Percentiles rank a stretch among this genome's conserved stretches.
Conservation (phyloP, 2,797 vertebrate genomes). For the Tympanoctomys barrerae region DNA sequence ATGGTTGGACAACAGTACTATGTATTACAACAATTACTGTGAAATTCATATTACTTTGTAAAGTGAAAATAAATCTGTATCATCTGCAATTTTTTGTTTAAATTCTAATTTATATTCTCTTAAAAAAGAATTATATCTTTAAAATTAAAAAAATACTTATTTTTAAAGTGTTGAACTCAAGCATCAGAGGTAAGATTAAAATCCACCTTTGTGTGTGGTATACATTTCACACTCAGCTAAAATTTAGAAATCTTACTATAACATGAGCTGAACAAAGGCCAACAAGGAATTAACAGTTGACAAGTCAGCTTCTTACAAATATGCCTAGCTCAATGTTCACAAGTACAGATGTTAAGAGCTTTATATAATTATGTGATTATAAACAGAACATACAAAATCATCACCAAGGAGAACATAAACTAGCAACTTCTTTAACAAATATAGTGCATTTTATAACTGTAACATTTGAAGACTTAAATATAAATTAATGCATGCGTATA, state of each 20-base stretch:
- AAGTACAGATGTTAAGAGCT: conserved; percentile 3
- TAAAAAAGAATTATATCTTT: not conserved
- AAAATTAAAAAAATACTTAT: conserved; percentile 9
- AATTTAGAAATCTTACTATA: conserved; percentile 29
- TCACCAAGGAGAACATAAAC: conserved; percentile 25
- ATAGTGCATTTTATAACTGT: not conserved
- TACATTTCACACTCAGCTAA: not conserved
- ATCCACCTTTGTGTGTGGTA: not conserved
- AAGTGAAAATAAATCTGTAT: too few relatives aligned
- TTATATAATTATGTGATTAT: conserved; percentile 48
- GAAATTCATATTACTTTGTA: too few relatives aligned
- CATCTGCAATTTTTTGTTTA: too few relatives aligned
- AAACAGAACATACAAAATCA: not conserved
- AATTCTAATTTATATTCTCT: too few relatives aligned
- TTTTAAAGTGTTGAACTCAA: conserved; percentile 10
- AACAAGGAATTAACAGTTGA: conserved; percentile 21
- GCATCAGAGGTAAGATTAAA: conserved; percentile 27
- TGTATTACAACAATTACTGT: too few relatives aligned
- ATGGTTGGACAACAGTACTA: too few relatives aligned
- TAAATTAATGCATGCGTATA: not conserved
- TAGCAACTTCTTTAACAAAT: conserved; percentile 55
- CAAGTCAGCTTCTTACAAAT: conserved; percentile 47
- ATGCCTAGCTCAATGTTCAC: not conserved
- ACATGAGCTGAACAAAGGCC: conserved; percentile 46
- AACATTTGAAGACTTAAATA: conserved; percentile 1